Base-by-base conservation (phyloP, 2,888 invertebrate genomes). In the Aromia moschata region DNA sequence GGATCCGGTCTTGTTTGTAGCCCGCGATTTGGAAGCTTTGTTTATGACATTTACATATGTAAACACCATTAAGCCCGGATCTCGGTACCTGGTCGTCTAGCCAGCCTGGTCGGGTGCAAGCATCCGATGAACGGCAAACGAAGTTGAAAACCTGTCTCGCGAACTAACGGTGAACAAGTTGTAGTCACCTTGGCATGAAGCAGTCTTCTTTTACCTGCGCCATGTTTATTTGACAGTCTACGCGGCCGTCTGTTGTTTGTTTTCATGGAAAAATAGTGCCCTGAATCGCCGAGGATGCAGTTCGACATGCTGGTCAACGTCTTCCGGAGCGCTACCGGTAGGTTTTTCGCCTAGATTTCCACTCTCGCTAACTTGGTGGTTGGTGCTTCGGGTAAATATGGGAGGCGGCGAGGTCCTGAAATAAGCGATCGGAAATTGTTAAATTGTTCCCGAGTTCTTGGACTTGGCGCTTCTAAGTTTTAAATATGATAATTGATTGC, bases 301-400 rank as follows among this genome's bases (percentile, higher is more conserved):
- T 76, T 76, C 63, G 76, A 76, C 47, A 75, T 75, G 71, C 58
- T 76, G 47, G 74, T 76, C 41, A 75, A 75, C 62, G 76, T 75
- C 33, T 76, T 76, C 62, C 65, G 74, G 58, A 75, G 72, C 64
- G 75, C 74, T 61, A 76, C 76, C 58, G 74, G 76, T 67, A 68
- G 41, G 59, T 63, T 55, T n/a, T 56, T 41, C 20, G 2, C 56
- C 37, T 31, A 15, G 38, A 18, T 30, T 15, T 10, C 38, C 10
- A 5, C 11, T 25, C 30, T 7, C 15, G 25, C n/a, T 10, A 0
- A 31, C 10, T 31, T 1, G 52, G 10, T 41, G 31, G n/a, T n/a
- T 15, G 11, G 25, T 4, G 16, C 10, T 33, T 40, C 16, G 10
- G 16, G 5, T 33, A 52, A 52, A 52, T 41, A 41, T 52, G 52